Conservation (phyloP, 2,888 invertebrate genomes). For the Amblyteles armatorius region DNA sequence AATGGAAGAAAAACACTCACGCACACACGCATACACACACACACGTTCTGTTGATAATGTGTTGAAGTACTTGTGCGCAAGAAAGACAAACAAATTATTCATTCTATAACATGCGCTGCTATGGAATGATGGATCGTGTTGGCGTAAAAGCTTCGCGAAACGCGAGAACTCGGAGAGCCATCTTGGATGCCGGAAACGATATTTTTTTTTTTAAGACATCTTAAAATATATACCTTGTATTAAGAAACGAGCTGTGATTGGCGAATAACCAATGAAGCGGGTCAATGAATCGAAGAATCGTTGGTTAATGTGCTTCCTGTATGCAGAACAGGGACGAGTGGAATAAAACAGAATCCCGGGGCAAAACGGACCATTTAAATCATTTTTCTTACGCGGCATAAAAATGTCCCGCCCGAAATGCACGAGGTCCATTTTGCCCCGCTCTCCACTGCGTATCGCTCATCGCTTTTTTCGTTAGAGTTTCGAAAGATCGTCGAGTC, state of each 20-base stretch:
- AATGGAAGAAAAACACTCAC: not conserved
- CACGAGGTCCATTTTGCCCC: not conserved
- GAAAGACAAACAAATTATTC: not conserved
- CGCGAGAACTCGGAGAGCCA: not conserved
- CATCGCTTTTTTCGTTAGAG: not conserved
- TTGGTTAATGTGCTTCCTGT: not conserved
- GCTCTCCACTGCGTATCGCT: not conserved
- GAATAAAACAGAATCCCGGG: too few species aligned
- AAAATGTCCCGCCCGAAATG: not conserved
- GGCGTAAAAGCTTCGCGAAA: not conserved
- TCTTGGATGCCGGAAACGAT: constrained; percentile 1
- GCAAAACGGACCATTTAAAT: too few species aligned
- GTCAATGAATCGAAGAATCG: not conserved
- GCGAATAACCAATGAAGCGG: not conserved
- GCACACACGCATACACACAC: too few species aligned
- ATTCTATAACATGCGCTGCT: not conserved
- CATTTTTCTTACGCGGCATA: too few species aligned
- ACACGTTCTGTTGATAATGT: not conserved
- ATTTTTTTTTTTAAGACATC: not conserved
- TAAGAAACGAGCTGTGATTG: not conserved
- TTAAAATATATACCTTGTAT: not conserved
- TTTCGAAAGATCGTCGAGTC: not conserved
- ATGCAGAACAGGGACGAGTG: too few species aligned
- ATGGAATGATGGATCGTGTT: not conserved
- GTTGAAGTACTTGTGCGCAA: not conserved